Conservation (phyloP, 2,797 vertebrate genomes). For the Odontamblyopus rebecca region DNA sequence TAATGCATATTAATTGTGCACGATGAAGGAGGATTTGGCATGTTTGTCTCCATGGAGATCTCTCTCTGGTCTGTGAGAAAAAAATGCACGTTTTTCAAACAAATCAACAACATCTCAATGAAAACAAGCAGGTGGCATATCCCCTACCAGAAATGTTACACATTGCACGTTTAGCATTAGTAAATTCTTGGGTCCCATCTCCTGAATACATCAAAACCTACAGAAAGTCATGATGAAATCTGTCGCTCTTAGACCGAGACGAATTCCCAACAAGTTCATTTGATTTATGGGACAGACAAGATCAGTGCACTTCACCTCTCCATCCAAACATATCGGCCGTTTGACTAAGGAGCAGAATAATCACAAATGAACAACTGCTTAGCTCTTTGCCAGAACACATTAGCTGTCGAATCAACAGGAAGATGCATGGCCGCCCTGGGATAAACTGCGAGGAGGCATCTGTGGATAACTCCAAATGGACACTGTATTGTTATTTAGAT, state of each 20-base stretch:
- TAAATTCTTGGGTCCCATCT: too few species aligned
- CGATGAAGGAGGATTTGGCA: too few species aligned
- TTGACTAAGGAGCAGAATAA: conserved; percentile 4
- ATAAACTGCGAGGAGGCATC: not conserved
- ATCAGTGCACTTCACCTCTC: conserved; percentile 1
- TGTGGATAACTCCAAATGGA: conserved; percentile 2
- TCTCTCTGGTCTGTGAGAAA: too few species aligned
- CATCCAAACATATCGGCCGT: conserved; percentile 1
- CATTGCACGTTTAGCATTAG: too few species aligned
- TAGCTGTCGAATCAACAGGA: not conserved
- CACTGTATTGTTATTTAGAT: conserved; percentile 8
- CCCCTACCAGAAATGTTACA: too few species aligned
- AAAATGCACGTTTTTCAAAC: too few species aligned
- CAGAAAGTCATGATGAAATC: too few species aligned
- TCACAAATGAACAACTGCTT: conserved; percentile 13
- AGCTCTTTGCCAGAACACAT: conserved; percentile 8
- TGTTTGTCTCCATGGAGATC: too few species aligned
- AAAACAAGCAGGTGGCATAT: too few species aligned
- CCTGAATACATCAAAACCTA: too few species aligned
- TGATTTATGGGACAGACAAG: not conserved
- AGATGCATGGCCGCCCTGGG: not conserved
- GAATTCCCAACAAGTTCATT: not conserved
- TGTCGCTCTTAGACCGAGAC: not conserved
- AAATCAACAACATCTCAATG: too few species aligned
- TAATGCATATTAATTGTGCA: too few species aligned